phyloP scores from a whole-genome alignment of 2,797 vertebrate species.

The Artibeus lituratus region DNA sequence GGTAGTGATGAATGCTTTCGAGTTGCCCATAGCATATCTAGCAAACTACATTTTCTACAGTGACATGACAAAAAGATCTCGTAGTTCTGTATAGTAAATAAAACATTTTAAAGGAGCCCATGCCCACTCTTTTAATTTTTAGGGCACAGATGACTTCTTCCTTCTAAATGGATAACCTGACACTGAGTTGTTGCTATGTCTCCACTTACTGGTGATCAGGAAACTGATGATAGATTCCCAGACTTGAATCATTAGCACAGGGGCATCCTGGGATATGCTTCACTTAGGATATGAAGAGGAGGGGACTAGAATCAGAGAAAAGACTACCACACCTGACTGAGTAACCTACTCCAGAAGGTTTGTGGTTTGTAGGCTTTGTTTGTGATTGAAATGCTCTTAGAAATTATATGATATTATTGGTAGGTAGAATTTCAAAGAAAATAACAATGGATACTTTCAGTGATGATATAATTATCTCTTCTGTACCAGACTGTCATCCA shows the following conservation, averaged over 20 bases:
- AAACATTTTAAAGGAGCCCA: not conserved
- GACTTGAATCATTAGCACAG: not conserved
- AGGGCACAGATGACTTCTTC: not conserved
- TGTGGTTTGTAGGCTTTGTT: not conserved
- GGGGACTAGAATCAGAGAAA: not conserved
- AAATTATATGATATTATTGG: not conserved
- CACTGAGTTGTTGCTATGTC: not conserved
- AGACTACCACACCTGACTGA: not conserved
- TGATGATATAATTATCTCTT: not conserved
- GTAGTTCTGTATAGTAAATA: not conserved
- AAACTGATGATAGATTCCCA: not conserved
- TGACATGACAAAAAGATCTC: not conserved
- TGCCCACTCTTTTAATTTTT: not conserved
- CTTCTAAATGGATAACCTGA: not conserved
- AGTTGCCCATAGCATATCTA: not conserved
- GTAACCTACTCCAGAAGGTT: not conserved
- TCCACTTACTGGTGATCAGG: not conserved
- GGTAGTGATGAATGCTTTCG: not conserved
- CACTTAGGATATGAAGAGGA: not conserved
- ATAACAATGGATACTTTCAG: not conserved
- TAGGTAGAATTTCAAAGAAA: not conserved
- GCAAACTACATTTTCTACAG: not conserved
- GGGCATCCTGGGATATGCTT: rapidly evolving
- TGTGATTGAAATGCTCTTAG: not conserved
- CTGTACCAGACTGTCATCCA: not conserved